Base-by-base conservation (phyloP, 2,113 vertebrate species). In the Indicator maculatus region DNA sequence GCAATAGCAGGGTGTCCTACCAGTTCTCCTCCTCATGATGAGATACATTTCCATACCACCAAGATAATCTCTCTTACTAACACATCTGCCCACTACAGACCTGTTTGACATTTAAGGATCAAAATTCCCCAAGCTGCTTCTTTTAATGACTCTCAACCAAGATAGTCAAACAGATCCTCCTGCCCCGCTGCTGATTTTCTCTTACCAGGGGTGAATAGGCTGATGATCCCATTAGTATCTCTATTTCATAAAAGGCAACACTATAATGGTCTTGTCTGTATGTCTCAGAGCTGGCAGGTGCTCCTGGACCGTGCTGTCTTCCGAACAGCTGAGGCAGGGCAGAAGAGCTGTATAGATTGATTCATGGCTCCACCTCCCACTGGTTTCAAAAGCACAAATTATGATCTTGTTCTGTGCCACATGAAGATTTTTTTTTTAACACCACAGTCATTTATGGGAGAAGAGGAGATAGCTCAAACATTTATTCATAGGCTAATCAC, bases 121-220 rank as follows among this genome's bases (percentile, higher is more conserved):
- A 71, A 58, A 88, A 76, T 45, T 70, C 17, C 24, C 24, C 24
- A 66, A 33, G 5, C 10, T 45, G 55, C 83, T 65, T 12, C n/a
- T 91, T 78, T 83, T 76, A 26, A 31, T 47, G 3, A 83, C 70
- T 27, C 33, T 84, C 82, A 90, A 2, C 24, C 16, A 81, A 74
- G 65, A 63, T 0, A 77, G 17, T 4, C 47, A n/a, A 92, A 76
- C 15, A 55, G 24, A 69, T 60, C n/a, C 11, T 79, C 66, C 82
- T 27, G 27, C 26, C 87, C 41, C n/a, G 45, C 7, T 0, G 0
- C 12, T 16, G 27, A 55, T 88, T 55, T 67, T 64, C n/a, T 84
- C 96, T 97, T 96, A 97, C 96, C 96, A 90, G 66, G 89, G 74
- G 64, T 26, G 73, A 94, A 52, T 64, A 93, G 50, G 86, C 72